Conservation (phyloP, 2,797 vertebrate species). For the Falco berigora region DNA sequence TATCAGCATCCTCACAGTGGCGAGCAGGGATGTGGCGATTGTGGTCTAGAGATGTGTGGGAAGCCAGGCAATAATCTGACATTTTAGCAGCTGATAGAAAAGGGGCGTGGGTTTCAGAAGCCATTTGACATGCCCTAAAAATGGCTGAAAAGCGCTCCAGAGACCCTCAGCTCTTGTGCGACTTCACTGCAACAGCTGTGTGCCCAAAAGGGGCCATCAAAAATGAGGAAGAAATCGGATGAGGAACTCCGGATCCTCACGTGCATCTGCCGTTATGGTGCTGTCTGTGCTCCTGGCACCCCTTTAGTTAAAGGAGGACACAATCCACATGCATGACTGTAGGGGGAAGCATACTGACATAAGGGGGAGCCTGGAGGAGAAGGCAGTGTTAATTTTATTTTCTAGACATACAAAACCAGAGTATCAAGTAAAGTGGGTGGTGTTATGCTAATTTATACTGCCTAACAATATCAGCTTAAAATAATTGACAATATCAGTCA, state of each 20-base stretch:
- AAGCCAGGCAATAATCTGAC: not conserved
- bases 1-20: not conserved
- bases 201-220: not conserved
- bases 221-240: not conserved
- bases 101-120: not conserved
- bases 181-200: not conserved
- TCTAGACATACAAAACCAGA: not conserved
- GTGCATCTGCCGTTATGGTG: not conserved
- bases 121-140: not conserved
- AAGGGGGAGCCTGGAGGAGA: not conserved
- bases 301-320: not conserved
- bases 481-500: not conserved
- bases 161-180: not conserved
- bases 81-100: not conserved
- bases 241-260: not conserved
- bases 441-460: not conserved
- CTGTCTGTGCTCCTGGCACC: not conserved
- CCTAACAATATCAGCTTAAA: not conserved
- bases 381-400: not conserved
- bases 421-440: not conserved
- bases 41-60: rapidly evolving
- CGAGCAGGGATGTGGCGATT: not conserved
- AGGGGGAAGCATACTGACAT: not conserved
- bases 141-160: not conserved
- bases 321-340: not conserved